A percentile compares a stretch with the other conserved stretches of the same genome.
phyloP scores from a whole-genome alignment of 1,140 invertebrate genomes.

The Harpegnathos saltator region DNA sequence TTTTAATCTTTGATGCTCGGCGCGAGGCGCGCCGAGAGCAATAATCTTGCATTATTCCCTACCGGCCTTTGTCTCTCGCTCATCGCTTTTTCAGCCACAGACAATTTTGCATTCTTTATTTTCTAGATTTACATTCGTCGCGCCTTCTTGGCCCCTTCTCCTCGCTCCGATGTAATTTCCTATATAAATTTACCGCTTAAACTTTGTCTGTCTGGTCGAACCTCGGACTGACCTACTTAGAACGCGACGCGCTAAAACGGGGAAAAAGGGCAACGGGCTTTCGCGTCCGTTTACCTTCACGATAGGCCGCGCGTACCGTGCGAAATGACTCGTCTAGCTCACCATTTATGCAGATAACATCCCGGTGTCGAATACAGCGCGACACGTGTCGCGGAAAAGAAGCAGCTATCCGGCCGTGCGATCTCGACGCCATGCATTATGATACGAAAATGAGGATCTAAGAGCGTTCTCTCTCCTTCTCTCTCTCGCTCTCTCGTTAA shows the following conservation, averaged over 20 bases:
- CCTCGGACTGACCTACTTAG: background rate
- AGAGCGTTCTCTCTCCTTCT: background rate
- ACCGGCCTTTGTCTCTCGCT: background rate
- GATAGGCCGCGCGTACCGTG: background rate
- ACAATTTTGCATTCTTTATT: background rate
- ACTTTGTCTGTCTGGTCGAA: background rate
- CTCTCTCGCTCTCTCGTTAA: slow-evolving; percentile 16
- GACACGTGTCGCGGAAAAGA: slow-evolving; percentile 5
- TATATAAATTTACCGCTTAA: background rate
- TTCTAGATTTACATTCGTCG: background rate
- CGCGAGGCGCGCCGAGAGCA: background rate
- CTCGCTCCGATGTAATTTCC: background rate
- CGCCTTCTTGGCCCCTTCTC: background rate
- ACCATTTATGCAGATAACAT: slow-evolving; percentile 13
- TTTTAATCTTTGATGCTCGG: slow-evolving; percentile 25
- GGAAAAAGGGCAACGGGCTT: background rate
- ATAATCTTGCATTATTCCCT: slow-evolving; percentile 13
- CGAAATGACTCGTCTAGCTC: slow-evolving; percentile 3
- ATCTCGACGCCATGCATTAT: slow-evolving; percentile 6
- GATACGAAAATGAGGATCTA: slow-evolving; percentile 50
- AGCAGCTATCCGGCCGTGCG: background rate
- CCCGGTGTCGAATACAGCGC: background rate
- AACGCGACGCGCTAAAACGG: background rate
- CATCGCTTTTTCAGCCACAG: slow-evolving; percentile 6
- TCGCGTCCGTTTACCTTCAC: background rate